phyloP scores from a whole-genome alignment of 2,888 invertebrate genomes.

The Nematopogon swammerdamellus region DNA sequence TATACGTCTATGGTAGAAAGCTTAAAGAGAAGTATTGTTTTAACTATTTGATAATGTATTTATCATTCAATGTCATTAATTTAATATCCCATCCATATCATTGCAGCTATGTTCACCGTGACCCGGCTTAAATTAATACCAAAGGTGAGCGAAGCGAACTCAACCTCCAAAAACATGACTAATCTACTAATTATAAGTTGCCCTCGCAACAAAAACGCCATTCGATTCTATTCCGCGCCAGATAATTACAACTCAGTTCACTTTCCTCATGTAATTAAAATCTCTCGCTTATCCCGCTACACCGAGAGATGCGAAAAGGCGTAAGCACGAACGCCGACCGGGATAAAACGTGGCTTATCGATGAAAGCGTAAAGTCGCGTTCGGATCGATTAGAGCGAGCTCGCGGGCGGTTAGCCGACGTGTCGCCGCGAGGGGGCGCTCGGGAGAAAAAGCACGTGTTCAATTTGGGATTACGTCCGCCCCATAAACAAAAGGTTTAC shows the following conservation, averaged over 20 bases:
- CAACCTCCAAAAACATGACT: background rate
- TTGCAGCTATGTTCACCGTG: too few relatives aligned
- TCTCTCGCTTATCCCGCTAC: constrained; percentile 40
- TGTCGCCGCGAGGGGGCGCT: constrained; percentile 24
- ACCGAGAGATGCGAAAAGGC: constrained; percentile 25
- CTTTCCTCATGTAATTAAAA: constrained; percentile 42
- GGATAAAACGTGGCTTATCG: constrained; percentile 17
- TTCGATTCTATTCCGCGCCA: background rate
- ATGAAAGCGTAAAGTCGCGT: constrained; percentile 16
- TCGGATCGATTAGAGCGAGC: constrained; percentile 12
- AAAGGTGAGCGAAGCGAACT: background rate
- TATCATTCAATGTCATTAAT: too few relatives aligned
- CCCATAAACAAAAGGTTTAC: constrained; percentile 48
- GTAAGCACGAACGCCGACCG: constrained; percentile 10
- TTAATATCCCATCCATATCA: too few relatives aligned
- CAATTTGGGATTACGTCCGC: constrained; percentile 51
- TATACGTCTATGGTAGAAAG: too few relatives aligned
- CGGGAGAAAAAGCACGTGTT: constrained; percentile 55
- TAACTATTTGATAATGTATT: too few relatives aligned
- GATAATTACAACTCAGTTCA: constrained; percentile 13
- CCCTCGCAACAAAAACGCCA: background rate
- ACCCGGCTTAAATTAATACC: background rate
- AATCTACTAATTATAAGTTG: background rate
- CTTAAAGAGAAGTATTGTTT: too few relatives aligned
- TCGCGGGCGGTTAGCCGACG: constrained; percentile 10